These are phyloP conservation scores for Gastracanthus pulcherrimus DNA, from an alignment of 2,888 invertebrate species.

Conservation along the genomic window DNA sequence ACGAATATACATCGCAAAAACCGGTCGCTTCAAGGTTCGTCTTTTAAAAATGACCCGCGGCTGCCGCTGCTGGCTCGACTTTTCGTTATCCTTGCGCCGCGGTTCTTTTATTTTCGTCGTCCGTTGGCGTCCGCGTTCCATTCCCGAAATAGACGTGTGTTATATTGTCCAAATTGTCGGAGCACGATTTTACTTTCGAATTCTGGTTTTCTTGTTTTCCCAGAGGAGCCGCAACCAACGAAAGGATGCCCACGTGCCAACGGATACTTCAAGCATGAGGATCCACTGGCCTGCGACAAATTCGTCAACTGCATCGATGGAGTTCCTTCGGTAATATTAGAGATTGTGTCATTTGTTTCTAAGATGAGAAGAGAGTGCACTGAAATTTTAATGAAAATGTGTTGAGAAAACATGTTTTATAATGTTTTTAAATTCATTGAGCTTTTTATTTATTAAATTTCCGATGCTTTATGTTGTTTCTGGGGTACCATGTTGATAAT, in stretches of 20 bases:
- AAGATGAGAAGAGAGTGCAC: too few relatives aligned
- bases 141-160: conserved; percentile 19
- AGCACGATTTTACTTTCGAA: conserved; percentile 19
- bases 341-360: conserved; percentile 60
- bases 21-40: conserved; percentile 54
- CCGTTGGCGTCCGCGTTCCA: background rate
- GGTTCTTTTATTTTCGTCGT: background rate
- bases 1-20: conserved; percentile 3
- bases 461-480: too few relatives aligned
- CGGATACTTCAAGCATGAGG: conserved; percentile 87
- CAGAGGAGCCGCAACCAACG: conserved; percentile 87
- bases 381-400: too few relatives aligned
- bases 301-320: conserved; percentile 90
- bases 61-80: conserved; percentile 7
- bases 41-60: conserved; percentile 41
- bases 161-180: background rate
- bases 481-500: too few relatives aligned
- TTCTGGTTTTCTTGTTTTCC: conserved; percentile 60
- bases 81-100: conserved; percentile 22
- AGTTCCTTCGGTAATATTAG: conserved; percentile 79
- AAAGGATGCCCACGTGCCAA: conserved; percentile 88
- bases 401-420: too few relatives aligned
- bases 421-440: too few relatives aligned
- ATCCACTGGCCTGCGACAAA: conserved; percentile 86
- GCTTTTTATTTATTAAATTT: too few relatives aligned